These are phyloP conservation scores for Aphelenchoides avenae DNA, from an alignment of 1,140 invertebrate species.

Conservation along the genomic window DNA sequence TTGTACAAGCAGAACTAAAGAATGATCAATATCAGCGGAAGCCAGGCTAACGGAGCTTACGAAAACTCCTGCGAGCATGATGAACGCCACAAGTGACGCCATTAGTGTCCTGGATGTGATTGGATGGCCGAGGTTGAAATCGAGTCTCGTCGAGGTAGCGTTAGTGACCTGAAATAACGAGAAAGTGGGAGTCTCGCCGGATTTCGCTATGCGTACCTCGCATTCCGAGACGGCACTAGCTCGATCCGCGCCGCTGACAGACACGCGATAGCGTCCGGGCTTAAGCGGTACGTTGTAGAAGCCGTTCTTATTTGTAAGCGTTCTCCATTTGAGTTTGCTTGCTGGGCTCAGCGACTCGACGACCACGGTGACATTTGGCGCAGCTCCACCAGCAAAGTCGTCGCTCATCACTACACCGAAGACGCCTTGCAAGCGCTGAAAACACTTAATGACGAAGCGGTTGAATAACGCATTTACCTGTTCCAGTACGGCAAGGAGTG, in stretches of 20 bases:
- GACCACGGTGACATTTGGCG: conserved; percentile 24
- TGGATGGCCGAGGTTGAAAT: conserved; percentile 7
- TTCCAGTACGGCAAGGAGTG: conserved; percentile 45
- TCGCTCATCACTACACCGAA: conserved; percentile 42
- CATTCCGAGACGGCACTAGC: too few relatives aligned
- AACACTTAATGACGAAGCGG: neutral
- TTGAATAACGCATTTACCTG: conserved; percentile 23
- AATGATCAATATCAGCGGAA: too few relatives aligned
- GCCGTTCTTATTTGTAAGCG: conserved; percentile 19
- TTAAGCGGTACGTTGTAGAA: conserved; percentile 38
- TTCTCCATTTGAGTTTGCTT: neutral
- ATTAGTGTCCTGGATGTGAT: conserved; percentile 8
- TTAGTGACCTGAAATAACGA: conserved; percentile 10
- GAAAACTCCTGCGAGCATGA: too few relatives aligned
- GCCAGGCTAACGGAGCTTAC: too few relatives aligned
- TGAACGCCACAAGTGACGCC: conserved; percentile 14
- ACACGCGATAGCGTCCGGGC: conserved; percentile 36
- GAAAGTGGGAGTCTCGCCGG: conserved; percentile 11
- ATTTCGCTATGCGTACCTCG: too few relatives aligned
- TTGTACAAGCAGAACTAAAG: conserved; percentile 27
- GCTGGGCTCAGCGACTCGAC: conserved; percentile 5
- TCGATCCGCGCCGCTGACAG: conserved; percentile 7
- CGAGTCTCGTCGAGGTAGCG: neutral
- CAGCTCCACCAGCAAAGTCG: conserved; percentile 21
- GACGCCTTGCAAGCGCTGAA: conserved; percentile 48